A percentile compares a stretch with the other conserved stretches of the same genome.
Conservation (phyloP, 2,888 invertebrate genomes). For the Auanema sp. region DNA sequence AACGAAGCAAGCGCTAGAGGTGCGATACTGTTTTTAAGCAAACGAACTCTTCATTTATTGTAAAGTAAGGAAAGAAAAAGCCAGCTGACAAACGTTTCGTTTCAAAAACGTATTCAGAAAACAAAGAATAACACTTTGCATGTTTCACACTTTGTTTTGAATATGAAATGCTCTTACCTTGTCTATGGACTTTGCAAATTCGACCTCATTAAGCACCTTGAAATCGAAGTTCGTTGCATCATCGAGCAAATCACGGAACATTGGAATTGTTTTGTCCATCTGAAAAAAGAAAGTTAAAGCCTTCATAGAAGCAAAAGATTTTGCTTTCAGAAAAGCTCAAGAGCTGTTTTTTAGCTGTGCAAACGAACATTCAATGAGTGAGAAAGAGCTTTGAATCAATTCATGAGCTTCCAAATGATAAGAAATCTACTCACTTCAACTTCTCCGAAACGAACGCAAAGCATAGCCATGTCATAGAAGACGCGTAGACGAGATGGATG, state of each 20-base stretch:
- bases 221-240: slow-evolving; percentile 48
- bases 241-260: slow-evolving; percentile 39
- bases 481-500: slow-evolving; percentile 46
- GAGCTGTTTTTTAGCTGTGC: no score
- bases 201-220: slow-evolving; percentile 43
- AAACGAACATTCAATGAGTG: no score
- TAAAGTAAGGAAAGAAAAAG: no score
- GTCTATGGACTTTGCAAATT: slow-evolving; percentile 47
- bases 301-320: neutral
- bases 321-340: neutral
- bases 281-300: slow-evolving; percentile 12
- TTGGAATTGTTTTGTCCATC: slow-evolving; percentile 33
- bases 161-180: slow-evolving; percentile 27
- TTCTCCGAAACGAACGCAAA: slow-evolving; percentile 43
- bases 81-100: no score
- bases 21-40: no score
- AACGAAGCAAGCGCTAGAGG: no score
- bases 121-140: no score
- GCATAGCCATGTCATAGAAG: slow-evolving; percentile 50
- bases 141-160: slow-evolving; percentile 6
- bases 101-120: no score
- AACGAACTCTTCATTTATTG: no score
- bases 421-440: slow-evolving; percentile 26
- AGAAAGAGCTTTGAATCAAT: neutral
- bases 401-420: neutral